phyloP scores from a whole-genome alignment of 2,113 vertebrate genomes.

The Apteryx owenii region DNA sequence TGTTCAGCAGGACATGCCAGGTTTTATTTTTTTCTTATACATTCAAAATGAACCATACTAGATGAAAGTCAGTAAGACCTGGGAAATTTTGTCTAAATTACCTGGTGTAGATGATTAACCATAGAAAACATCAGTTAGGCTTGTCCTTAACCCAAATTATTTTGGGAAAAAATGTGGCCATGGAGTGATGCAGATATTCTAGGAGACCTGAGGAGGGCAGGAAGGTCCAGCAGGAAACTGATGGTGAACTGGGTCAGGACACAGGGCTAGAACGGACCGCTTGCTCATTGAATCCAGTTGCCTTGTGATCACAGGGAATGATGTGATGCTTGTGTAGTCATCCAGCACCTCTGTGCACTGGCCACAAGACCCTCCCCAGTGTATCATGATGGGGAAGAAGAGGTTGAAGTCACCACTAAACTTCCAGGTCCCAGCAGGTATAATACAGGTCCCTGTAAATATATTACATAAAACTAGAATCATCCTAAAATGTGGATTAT shows the following conservation, averaged over 20 bases:
- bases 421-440: not conserved
- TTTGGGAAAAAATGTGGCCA: not conserved
- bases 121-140: rapidly evolving
- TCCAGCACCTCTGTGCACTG: not conserved
- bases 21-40: not conserved
- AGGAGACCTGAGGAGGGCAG: not conserved
- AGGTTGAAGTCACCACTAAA: not conserved
- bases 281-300: not conserved
- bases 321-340: not conserved
- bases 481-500: not conserved
- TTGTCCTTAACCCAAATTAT: not conserved
- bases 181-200: not conserved
- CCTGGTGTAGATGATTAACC: not conserved
- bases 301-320: too few species aligned
- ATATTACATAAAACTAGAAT: not conserved
- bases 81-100: not conserved
- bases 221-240: not conserved
- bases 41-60: not conserved
- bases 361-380: not conserved
- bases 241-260: not conserved
- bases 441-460: not conserved
- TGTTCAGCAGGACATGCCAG: not conserved
- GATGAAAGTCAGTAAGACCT: not conserved
- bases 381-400: not conserved
- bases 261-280: not conserved